A percentile compares a stretch with the other conserved stretches of the same genome.
Conservation (phyloP, 2,113 vertebrate genomes). For the Ptilorrhoa leucosticta region DNA sequence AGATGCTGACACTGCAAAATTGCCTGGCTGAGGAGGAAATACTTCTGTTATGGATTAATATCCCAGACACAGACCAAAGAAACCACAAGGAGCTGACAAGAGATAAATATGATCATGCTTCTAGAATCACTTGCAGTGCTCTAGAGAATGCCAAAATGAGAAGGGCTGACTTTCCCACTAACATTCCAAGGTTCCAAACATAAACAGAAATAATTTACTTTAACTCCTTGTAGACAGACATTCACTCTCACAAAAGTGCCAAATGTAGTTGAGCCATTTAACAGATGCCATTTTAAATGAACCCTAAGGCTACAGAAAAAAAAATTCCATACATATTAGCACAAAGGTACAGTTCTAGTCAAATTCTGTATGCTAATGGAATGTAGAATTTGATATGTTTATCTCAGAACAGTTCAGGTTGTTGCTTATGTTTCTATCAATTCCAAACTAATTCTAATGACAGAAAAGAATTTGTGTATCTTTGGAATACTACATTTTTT, state of each 20-base stretch:
- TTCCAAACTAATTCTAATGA: not conserved
- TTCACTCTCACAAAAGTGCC: not conserved
- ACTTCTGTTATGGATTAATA: slow-evolving; percentile 51
- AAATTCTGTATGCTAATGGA: not conserved
- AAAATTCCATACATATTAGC: not conserved
- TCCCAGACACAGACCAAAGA: not conserved
- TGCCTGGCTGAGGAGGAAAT: not conserved
- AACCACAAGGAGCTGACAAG: slow-evolving; percentile 17
- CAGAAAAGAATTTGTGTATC: not conserved
- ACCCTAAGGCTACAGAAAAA: not conserved
- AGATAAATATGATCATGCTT: slow-evolving; percentile 40
- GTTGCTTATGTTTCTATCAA: not conserved
- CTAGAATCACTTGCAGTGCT: not conserved
- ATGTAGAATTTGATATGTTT: not conserved
- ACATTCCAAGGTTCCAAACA: slow-evolving; percentile 38
- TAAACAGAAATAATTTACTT: slow-evolving; percentile 27
- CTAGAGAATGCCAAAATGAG: slow-evolving; percentile 16
- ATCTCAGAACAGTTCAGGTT: not conserved
- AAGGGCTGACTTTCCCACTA: not conserved
- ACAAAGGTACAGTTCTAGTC: not conserved
- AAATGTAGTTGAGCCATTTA: not conserved
- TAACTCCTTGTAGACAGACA: not conserved
- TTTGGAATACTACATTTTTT: not conserved
- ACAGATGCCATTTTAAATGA: slow-evolving; percentile 40
- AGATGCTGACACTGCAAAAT: slow-evolving; percentile 40